A percentile compares a stretch with the other conserved stretches of the same genome.
Conservation (phyloP, 1,140 invertebrate genomes). For the Prorops nasuta region DNA sequence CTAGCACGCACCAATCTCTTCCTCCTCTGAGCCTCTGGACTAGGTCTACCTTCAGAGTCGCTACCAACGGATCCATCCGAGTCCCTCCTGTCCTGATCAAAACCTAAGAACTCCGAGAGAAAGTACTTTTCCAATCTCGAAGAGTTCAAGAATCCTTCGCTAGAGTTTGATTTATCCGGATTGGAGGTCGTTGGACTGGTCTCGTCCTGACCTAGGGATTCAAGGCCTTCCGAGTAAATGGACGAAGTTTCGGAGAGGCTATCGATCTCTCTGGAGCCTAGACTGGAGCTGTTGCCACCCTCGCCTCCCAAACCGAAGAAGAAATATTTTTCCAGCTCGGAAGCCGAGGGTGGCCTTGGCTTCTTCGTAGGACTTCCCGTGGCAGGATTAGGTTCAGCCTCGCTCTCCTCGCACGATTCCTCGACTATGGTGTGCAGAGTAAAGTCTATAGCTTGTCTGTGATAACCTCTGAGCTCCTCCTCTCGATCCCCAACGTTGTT, state of each 20-base stretch:
- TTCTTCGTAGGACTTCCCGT: conserved; percentile 56
- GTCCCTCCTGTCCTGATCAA: conserved; percentile 68
- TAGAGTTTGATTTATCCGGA: conserved; percentile 59
- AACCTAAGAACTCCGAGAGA: conserved; percentile 79
- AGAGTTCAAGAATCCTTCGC: conserved; percentile 71
- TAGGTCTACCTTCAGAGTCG: conserved; percentile 82
- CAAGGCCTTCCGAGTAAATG: conserved; percentile 78
- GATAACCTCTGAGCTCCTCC: conserved; percentile 78
- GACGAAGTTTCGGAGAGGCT: conserved; percentile 84
- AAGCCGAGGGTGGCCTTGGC: conserved; percentile 67
- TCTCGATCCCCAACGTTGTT: conserved; percentile 63
- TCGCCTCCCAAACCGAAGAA: conserved; percentile 82
- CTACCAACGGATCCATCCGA: conserved; percentile 81
- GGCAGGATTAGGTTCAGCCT: conserved; percentile 63
- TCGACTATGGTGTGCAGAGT: conserved; percentile 91
- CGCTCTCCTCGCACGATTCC: conserved; percentile 90
- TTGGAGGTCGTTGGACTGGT: conserved; percentile 47
- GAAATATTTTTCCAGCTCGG: conserved; percentile 89
- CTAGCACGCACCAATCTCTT: conserved; percentile 76
- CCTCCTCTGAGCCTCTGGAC: conserved; percentile 75
- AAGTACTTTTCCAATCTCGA: conserved; percentile 90
- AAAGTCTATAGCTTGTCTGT: conserved; percentile 79
- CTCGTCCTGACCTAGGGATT: conserved; percentile 64
- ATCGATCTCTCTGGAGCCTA: conserved; percentile 61
- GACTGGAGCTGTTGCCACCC: conserved; percentile 55